These are phyloP conservation scores for Mus caroli DNA, from an alignment of 2,797 vertebrate species.

Conservation along the genomic window DNA sequence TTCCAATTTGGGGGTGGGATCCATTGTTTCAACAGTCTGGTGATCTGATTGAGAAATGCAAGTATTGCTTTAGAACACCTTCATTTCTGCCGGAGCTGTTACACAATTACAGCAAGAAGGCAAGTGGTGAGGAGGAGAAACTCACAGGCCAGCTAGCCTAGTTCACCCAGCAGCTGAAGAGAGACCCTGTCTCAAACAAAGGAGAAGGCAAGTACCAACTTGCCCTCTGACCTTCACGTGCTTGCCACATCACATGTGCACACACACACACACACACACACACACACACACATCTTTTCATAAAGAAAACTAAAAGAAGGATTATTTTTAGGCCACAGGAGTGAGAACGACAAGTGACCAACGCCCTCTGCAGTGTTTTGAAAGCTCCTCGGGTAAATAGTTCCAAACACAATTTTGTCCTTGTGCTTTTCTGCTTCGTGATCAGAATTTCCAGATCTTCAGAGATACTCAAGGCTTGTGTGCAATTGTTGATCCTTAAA, in stretches of 20 bases:
- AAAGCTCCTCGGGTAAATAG: not conserved
- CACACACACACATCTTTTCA: not conserved
- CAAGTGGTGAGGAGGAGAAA: not conserved
- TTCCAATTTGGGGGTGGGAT: not conserved
- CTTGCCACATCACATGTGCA: not conserved
- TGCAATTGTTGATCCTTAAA: not conserved
- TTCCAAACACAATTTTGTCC: not conserved
- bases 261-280: not conserved
- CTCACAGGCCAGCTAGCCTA: not conserved
- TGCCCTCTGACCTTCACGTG: not conserved
- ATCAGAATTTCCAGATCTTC: slow-evolving; percentile 48
- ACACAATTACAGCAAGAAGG: not conserved
- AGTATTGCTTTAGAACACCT: not conserved
- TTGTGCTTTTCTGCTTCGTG: not conserved
- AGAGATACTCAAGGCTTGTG: slow-evolving; percentile 27
- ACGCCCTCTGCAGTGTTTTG: slow-evolving; percentile 16
- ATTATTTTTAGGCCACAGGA: not conserved
- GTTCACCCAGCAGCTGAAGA: not conserved
- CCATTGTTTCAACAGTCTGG: not conserved
- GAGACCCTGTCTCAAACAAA: not conserved
- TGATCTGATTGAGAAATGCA: not conserved
- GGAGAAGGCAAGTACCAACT: not conserved
- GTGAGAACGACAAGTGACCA: not conserved
- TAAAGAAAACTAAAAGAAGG: not conserved
- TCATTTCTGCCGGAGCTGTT: not conserved